phyloP scores from a whole-genome alignment of 2,797 vertebrate species.

The Lacerta bilineata region DNA sequence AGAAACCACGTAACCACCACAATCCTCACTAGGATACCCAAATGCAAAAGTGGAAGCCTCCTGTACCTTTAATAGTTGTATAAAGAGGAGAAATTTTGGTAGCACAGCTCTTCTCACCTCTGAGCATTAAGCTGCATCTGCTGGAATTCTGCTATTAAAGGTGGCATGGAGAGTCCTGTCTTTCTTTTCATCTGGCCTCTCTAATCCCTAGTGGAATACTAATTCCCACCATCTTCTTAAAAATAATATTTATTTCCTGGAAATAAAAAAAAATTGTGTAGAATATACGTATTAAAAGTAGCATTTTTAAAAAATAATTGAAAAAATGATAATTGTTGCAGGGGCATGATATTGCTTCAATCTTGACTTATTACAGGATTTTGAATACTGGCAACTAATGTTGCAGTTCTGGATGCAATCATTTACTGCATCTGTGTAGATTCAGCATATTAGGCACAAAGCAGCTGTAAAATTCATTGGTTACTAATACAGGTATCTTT shows the following conservation, averaged over 20 bases:
- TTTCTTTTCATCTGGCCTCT: neutral
- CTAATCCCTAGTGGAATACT: neutral
- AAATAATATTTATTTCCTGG: neutral
- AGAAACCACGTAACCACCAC: neutral
- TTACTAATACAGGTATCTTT: neutral
- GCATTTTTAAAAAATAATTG: too few relatives aligned
- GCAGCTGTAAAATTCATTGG: neutral
- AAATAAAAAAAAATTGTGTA: neutral
- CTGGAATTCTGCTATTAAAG: neutral
- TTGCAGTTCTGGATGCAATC: neutral
- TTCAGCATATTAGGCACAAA: fast-evolving
- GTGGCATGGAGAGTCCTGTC: too few relatives aligned
- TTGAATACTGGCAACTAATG: neutral
- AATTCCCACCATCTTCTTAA: neutral
- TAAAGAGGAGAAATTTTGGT: neutral
- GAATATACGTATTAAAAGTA: neutral
- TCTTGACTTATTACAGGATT: neutral
- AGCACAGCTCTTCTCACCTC: neutral
- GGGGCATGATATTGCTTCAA: neutral
- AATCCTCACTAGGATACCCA: neutral
- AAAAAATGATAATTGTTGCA: neutral
- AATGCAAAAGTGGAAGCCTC: neutral
- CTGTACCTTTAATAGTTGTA: too few relatives aligned
- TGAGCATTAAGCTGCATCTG: neutral
- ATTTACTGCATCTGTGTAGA: neutral